Evolutionary conservation across 2,113 vertebrate species (phyloP).

Genomic region (Agelaius tricolor): DNA sequence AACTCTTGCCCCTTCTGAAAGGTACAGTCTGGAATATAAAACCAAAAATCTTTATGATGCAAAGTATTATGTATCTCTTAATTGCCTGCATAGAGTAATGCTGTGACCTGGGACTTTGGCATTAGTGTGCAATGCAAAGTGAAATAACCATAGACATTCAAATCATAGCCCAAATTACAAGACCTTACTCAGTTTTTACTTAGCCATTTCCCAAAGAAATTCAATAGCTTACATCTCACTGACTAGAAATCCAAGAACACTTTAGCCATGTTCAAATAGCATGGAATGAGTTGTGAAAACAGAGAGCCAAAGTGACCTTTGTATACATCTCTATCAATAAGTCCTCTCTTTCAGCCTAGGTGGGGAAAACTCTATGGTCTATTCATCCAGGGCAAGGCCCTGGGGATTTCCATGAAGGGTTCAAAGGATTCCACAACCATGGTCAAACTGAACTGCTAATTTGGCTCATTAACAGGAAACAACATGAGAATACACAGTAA

Average conservation of each 20-base stretch:
- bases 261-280: neutral
- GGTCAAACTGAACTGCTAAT: neutral
- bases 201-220: neutral
- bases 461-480: neutral
- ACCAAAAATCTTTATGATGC: neutral
- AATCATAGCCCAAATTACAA: neutral
- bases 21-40: constrained; percentile 66
- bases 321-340: neutral
- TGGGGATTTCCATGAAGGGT: neutral
- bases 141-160: neutral
- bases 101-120: neutral
- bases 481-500: neutral
- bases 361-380: neutral
- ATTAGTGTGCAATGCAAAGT: neutral
- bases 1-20: constrained; percentile 77
- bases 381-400: neutral
- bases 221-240: neutral
- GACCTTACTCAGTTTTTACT: neutral
- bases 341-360: neutral
- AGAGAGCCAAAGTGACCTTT: neutral
- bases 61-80: neutral
- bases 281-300: neutral
- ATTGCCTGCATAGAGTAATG: neutral
- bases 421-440: neutral
- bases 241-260: neutral